Evolutionary conservation across 2,797 vertebrate species (phyloP), one percentile per base, ranked within the genome.

Genomic region (Euthynnus affinis): DNA sequence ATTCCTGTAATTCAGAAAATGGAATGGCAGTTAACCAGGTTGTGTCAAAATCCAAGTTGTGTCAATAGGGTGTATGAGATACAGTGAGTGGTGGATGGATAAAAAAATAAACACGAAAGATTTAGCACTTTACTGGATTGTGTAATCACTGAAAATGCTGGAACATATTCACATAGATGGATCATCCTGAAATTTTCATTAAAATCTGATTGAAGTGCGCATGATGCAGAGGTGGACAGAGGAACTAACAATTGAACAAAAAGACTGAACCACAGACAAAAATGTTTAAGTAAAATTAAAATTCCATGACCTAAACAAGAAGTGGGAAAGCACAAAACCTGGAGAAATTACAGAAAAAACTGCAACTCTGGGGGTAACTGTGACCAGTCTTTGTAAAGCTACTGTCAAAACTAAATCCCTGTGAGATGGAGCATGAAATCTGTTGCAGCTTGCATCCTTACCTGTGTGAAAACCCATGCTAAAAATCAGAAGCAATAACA

Each of bases 1-100:
- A 78, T 25, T 73, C 37, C 20, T 77, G 71, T 73, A 81, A 85
- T 82, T 81, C 44, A 66, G 70, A 73, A 62, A 87, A 60, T 14
- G 10, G 68, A 78, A 71, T 60, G 71, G 46, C 32, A 5, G 69
- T 46, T 71, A 42, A 25, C 23, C n/a, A 59, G 73, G 44, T 70
- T 74, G 74, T 64, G 64, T 75, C 55, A 78, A 61, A 84, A 76
- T 79, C 51, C 69, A 84, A 60, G 78, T 15, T n/a, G n/a, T n/a
- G n/a, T n/a, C n/a, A n/a, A 71, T 56, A 18, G 51, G 49, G n/a
- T 20, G 61, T 25, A 53, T 51, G 59, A 69, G 52, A 76, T 18
- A 44, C 22, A 51, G 18, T 32, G 44, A 56, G 58, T 5, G 27
- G n/a, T 49, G 61, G 29, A 20, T 1, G 17, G 22, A 10, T 52